phyloP scores from a whole-genome alignment of 2,113 vertebrate genomes.

The Megatriorchis doriae region DNA sequence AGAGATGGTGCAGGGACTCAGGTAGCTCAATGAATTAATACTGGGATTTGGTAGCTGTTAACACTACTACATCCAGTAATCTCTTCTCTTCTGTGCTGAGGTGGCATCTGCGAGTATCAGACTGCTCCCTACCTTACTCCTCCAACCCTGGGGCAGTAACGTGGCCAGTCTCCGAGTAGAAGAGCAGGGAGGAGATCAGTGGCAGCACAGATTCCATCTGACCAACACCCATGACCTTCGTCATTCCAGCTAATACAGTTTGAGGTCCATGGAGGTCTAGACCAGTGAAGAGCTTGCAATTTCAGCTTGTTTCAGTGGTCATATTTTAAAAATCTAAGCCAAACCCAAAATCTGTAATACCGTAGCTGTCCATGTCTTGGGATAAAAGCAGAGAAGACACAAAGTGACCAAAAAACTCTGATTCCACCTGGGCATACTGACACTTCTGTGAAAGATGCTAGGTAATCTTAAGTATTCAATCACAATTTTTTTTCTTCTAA shows the following conservation, averaged over 20 bases:
- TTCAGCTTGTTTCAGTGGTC: neutral
- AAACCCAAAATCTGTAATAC: neutral
- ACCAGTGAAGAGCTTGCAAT: neutral
- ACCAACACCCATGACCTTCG: neutral
- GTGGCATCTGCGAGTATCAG: fast-evolving
- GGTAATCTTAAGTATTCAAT: neutral
- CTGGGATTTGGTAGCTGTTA: neutral
- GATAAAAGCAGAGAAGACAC: neutral
- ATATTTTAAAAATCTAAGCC: neutral
- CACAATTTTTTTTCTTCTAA: neutral
- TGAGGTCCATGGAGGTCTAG: neutral
- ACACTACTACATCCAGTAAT: neutral
- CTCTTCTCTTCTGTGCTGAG: neutral
- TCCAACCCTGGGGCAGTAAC: neutral
- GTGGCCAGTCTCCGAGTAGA: fast-evolving
- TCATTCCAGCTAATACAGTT: neutral
- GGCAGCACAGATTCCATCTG: neutral
- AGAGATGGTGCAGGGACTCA: neutral
- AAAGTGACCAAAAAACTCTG: neutral
- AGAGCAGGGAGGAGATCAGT: neutral
- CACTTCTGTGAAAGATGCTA: neutral
- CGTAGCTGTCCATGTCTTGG: neutral
- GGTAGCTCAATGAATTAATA: neutral
- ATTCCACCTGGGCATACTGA: neutral
- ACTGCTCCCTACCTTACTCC: neutral